A percentile compares a stretch with the other conserved stretches of the same genome.
Conservation (phyloP, 1,140 invertebrate genomes). For the Sinonovacula constricta region DNA sequence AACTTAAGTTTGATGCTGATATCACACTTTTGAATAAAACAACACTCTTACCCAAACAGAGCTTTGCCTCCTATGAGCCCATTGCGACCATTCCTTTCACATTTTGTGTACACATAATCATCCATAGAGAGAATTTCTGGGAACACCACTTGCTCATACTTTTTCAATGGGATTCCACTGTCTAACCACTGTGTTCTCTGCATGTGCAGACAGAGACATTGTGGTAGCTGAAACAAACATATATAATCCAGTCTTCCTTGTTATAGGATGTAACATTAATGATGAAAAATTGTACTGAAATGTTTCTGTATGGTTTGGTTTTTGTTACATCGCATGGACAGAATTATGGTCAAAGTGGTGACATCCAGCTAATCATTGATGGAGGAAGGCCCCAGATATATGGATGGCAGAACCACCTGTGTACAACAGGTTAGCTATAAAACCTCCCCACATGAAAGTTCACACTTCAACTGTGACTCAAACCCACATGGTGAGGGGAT, state of each 20-base stretch:
- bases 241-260: not conserved
- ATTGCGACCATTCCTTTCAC: conserved; percentile 34
- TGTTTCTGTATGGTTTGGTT: no score
- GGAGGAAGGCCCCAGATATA: no score
- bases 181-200: conserved; percentile 90
- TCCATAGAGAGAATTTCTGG: conserved; percentile 89
- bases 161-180: conserved; percentile 87
- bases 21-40: no score
- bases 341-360: no score
- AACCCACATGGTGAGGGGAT: no score
- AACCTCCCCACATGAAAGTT: no score
- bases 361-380: no score
- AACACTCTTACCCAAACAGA: conserved; percentile 57
- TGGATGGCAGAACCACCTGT: no score
- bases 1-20: no score
- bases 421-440: no score
- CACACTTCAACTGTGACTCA: no score
- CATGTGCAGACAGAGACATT: conserved; percentile 92
- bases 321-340: no score
- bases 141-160: conserved; percentile 91
- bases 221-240: conserved; percentile 83
- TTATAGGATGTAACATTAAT: not conserved
- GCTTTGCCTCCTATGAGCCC: conserved; percentile 55
- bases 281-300: not conserved
- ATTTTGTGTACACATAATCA: conserved; percentile 82